Evolutionary conservation across 2,797 vertebrate species (phyloP).

Genomic region (Sebastes kiyomatsui): DNA sequence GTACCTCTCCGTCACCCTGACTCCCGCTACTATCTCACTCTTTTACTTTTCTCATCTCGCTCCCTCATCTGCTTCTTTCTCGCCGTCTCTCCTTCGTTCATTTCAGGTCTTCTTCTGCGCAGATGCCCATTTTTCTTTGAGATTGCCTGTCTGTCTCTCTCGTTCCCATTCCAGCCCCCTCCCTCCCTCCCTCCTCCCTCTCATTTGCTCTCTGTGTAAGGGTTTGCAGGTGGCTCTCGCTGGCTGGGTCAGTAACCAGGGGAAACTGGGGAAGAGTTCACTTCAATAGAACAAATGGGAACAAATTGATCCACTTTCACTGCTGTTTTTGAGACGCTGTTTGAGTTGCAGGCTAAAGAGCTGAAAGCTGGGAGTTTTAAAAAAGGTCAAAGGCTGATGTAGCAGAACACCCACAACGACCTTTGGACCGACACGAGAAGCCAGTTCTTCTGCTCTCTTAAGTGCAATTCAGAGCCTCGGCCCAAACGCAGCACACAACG

Average conservation of each 20-base stretch:
- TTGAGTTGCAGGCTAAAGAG: conserved; percentile 45
- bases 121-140: conserved; percentile 61
- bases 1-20: conserved; percentile 26
- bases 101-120: conserved; percentile 42
- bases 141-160: conserved; percentile 43
- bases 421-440: conserved; percentile 28
- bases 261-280: conserved; percentile 83
- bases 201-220: conserved; percentile 58
- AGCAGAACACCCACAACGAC: conserved; percentile 37
- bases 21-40: not conserved
- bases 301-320: conserved; percentile 76
- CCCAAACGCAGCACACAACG: conserved; percentile 9
- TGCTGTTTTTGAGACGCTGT: conserved; percentile 61
- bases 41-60: conserved; percentile 9
- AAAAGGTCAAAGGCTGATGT: conserved; percentile 43
- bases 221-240: conserved; percentile 78
- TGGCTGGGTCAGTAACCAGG: conserved; percentile 78
- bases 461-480: conserved; percentile 18
- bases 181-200: conserved; percentile 21
- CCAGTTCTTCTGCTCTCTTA: conserved; percentile 10
- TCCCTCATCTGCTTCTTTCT: conserved; percentile 11
- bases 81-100: not conserved
- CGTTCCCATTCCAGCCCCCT: conserved; percentile 30
- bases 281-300: conserved; percentile 75
- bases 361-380: conserved; percentile 18